Percentiles rank a stretch among this genome's conserved stretches.
These are phyloP conservation scores for Diplolepis rosae DNA, from an alignment of 2,888 invertebrate genomes.

Conservation along the genomic window DNA sequence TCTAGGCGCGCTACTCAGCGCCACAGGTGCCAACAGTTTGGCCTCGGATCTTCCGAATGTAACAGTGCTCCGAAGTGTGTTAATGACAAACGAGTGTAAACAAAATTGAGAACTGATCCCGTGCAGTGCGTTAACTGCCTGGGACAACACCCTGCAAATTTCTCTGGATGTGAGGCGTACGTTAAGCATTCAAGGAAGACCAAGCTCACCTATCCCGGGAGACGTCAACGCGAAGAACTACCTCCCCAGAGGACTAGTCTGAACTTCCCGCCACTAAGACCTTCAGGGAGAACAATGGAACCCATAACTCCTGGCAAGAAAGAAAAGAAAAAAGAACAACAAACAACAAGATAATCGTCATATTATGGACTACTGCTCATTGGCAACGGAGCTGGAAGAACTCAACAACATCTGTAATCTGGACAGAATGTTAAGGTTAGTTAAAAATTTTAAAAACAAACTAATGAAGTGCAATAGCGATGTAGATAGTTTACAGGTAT, in stretches of 20 bases:
- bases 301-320: background rate
- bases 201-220: background rate
- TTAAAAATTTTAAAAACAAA: background rate
- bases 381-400: background rate
- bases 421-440: too few relatives aligned
- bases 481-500: background rate
- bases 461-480: background rate
- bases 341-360: background rate
- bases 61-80: background rate
- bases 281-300: background rate
- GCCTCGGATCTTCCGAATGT: background rate
- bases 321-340: too few relatives aligned
- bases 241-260: background rate
- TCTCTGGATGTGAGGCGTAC: background rate
- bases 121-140: background rate
- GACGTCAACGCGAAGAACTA: too few relatives aligned
- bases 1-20: background rate
- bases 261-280: background rate
- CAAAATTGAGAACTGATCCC: background rate
- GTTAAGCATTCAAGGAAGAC: background rate
- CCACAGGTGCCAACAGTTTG: background rate
- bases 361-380: background rate
- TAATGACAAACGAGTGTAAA: background rate
- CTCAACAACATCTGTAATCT: background rate
- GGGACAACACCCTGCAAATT: background rate